A percentile compares a stretch with the other conserved stretches of the same genome.
Evolutionary conservation across 2,888 invertebrate species (phyloP).

Genomic region (Tiliacea citrago): DNA sequence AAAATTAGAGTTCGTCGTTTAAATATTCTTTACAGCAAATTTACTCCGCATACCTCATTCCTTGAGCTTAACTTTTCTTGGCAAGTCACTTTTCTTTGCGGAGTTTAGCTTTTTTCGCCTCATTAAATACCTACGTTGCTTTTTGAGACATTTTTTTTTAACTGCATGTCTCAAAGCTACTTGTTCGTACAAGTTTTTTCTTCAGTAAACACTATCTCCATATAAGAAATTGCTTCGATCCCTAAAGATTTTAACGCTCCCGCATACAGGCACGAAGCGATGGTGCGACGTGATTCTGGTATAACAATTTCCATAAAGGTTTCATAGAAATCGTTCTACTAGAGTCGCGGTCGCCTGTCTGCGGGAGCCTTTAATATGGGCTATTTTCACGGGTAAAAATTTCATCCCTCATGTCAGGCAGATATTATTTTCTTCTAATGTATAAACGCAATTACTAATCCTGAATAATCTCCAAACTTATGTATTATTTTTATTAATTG

Average conservation of each 20-base stretch:
- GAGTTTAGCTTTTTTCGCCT: conserved; percentile 64
- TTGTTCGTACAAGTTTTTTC: conserved; percentile 19
- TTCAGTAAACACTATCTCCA: not conserved
- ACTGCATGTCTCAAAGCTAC: conserved; percentile 29
- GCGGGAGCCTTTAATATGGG: too few species aligned
- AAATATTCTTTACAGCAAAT: conserved; percentile 68
- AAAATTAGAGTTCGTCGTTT: conserved; percentile 40
- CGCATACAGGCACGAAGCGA: too few species aligned
- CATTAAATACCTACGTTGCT: conserved; percentile 63
- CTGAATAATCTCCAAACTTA: not conserved
- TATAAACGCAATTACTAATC: not conserved
- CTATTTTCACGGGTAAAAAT: not conserved
- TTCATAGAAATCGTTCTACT: too few species aligned
- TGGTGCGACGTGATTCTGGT: too few species aligned
- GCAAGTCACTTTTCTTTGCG: conserved; percentile 62
- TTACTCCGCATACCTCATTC: conserved; percentile 65
- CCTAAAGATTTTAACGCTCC: not conserved
- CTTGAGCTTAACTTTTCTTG: conserved; percentile 65
- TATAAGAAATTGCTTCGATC: not conserved
- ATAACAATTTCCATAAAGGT: too few species aligned
- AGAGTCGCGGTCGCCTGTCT: too few species aligned
- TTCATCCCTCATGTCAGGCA: too few species aligned
- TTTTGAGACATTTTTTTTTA: conserved; percentile 43
- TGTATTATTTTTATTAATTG: not conserved
- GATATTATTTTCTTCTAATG: not conserved